Conservation (phyloP, 2,888 invertebrate species). For the Drosophila limbata region DNA sequence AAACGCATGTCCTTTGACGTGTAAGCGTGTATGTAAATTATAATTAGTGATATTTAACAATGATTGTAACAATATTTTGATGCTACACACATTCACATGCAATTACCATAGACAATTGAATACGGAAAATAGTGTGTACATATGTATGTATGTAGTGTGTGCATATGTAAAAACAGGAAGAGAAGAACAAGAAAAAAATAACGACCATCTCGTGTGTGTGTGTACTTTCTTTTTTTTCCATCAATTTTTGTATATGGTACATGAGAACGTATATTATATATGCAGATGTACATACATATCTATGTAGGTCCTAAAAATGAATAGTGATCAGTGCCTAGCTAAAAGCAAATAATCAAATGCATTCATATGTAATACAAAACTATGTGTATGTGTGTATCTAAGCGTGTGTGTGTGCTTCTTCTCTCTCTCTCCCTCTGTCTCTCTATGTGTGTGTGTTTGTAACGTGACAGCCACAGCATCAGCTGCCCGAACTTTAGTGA, state of each 20-base stretch:
- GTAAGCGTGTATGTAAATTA: conserved; percentile 56
- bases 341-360: conserved; percentile 36
- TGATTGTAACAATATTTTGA: conserved; percentile 48
- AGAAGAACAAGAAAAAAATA: conserved; percentile 4
- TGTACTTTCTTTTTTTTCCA: conserved; percentile 38
- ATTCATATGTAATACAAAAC: conserved; percentile 18
- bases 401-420: not conserved
- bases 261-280: conserved; percentile 1
- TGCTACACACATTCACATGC: conserved; percentile 40
- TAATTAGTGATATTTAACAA: conserved; percentile 33
- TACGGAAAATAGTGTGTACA: conserved; percentile 54
- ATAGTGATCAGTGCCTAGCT: conserved; percentile 35
- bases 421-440: not conserved
- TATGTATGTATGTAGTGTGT: conserved; percentile 30
- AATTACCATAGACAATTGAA: conserved; percentile 45
- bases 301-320: conserved; percentile 26
- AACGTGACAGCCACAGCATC: conserved; percentile 63
- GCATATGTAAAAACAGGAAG: conserved; percentile 15
- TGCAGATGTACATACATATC: conserved; percentile 7
- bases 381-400: conserved; percentile 15
- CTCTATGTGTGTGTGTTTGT: conserved; percentile 26
- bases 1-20: conserved; percentile 68
- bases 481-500: conserved; percentile 61
- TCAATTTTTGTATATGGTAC: conserved; percentile 25
- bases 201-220: conserved; percentile 19